phyloP scores from a whole-genome alignment of 2,888 invertebrate species.

The Eurytoma adleriae region DNA sequence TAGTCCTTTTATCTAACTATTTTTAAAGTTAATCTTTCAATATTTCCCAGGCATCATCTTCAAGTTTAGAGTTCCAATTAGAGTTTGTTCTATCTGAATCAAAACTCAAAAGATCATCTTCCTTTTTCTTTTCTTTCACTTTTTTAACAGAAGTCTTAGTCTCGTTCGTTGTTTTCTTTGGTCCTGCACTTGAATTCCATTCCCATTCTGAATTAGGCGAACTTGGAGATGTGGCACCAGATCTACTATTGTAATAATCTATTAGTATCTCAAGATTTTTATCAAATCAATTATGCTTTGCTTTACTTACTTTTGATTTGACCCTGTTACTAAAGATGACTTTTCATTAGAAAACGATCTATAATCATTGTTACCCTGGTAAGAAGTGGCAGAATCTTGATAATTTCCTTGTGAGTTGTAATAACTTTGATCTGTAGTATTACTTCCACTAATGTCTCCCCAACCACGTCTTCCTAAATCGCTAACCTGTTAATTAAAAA shows the following conservation, averaged over 20 bases:
- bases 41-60: constrained; percentile 74
- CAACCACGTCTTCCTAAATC: constrained; percentile 84
- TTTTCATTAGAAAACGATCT: constrained; percentile 69
- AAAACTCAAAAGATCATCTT: constrained; percentile 69
- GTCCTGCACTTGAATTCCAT: constrained; percentile 65
- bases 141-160: constrained; percentile 59
- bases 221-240: constrained; percentile 61
- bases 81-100: constrained; percentile 66
- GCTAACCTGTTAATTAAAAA: constrained; percentile 77
- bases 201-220: constrained; percentile 67
- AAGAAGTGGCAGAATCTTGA: constrained; percentile 68
- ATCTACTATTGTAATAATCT: constrained; percentile 55
- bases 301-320: constrained; percentile 65
- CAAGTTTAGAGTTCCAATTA: constrained; percentile 70
- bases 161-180: constrained; percentile 60
- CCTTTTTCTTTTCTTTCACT: constrained; percentile 65
- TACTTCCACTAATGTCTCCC: constrained; percentile 80
- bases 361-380: constrained; percentile 65
- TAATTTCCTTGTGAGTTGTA: constrained; percentile 69
- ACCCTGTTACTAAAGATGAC: constrained; percentile 69
- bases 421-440: constrained; percentile 75
- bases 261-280: constrained; percentile 10
- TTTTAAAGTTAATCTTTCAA: constrained; percentile 69
- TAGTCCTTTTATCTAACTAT: constrained; percentile 57
- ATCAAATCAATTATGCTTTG: constrained; percentile 28